These are phyloP conservation scores for Thera britannica DNA, from an alignment of 2,888 invertebrate species.

Conservation along the genomic window DNA sequence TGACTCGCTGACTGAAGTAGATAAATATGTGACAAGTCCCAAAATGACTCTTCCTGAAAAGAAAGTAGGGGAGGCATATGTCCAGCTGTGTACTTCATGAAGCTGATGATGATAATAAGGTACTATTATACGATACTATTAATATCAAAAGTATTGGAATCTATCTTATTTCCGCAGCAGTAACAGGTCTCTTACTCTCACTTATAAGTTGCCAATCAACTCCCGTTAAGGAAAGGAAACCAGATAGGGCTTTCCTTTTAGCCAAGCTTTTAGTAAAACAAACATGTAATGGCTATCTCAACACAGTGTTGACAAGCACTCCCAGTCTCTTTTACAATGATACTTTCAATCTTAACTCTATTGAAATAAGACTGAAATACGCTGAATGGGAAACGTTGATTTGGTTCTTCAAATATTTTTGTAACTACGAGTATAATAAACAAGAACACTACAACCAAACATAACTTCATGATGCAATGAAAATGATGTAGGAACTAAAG, in stretches of 20 bases:
- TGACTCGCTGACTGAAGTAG: too few relatives aligned
- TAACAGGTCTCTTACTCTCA: conserved; percentile 22
- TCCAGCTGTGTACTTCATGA: too few relatives aligned
- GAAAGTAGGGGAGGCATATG: too few relatives aligned
- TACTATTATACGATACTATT: neutral
- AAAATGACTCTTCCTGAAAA: too few relatives aligned
- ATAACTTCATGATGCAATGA: too few relatives aligned
- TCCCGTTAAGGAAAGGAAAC: conserved; percentile 35
- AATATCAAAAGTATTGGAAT: neutral
- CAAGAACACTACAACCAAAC: too few relatives aligned
- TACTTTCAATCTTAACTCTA: conserved; percentile 18
- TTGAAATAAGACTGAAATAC: conserved; percentile 5
- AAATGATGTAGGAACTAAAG: too few relatives aligned
- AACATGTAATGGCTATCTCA: conserved; percentile 36
- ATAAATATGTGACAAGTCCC: too few relatives aligned
- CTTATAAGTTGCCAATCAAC: conserved; percentile 22
- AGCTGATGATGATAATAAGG: too few relatives aligned
- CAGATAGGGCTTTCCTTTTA: conserved; percentile 40
- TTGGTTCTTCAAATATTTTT: neutral
- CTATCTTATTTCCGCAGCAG: conserved; percentile 11
- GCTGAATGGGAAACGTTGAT: neutral
- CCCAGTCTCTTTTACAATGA: neutral
- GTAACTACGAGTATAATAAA: neutral
- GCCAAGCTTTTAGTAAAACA: conserved; percentile 45
- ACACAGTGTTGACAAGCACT: conserved; percentile 21